Percentiles rank a stretch among this genome's conserved stretches.
These are phyloP conservation scores for Plectrocnemia conspersa DNA, from an alignment of 1,140 invertebrate genomes.

Conservation along the genomic window DNA sequence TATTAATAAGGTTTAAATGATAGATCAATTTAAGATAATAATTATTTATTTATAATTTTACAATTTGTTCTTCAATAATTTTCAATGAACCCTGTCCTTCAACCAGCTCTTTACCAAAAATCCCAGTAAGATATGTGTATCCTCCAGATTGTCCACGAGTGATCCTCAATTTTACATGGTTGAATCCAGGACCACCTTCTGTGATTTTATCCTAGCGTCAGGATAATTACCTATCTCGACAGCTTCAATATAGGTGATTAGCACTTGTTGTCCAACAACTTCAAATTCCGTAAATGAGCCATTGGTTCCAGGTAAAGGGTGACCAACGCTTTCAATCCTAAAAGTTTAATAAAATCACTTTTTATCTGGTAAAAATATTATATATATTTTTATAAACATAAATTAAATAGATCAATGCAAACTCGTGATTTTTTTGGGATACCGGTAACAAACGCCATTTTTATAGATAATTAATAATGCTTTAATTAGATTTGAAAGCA, in stretches of 20 bases:
- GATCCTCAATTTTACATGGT: background rate
- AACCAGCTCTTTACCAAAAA: conserved; percentile 2
- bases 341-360: conserved; percentile 2
- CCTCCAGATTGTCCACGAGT: background rate
- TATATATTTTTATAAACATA: background rate
- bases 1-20: background rate
- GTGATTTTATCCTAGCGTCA: background rate
- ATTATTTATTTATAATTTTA: background rate
- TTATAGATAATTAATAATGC: background rate
- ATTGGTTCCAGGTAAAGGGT: no score
- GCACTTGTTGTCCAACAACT: background rate
- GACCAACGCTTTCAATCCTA: no score
- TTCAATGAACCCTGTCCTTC: no score
- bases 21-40: background rate
- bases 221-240: background rate
- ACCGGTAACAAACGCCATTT: background rate
- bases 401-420: background rate
- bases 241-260: conserved; percentile 5
- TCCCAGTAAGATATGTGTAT: conserved; percentile 2
- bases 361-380: background rate
- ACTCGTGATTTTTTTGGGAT: no score
- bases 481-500: background rate
- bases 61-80: background rate
- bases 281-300: background rate
- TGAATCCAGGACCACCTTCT: background rate